Conservation (phyloP, 2,888 invertebrate species). For the Anarsia innoxiella region DNA sequence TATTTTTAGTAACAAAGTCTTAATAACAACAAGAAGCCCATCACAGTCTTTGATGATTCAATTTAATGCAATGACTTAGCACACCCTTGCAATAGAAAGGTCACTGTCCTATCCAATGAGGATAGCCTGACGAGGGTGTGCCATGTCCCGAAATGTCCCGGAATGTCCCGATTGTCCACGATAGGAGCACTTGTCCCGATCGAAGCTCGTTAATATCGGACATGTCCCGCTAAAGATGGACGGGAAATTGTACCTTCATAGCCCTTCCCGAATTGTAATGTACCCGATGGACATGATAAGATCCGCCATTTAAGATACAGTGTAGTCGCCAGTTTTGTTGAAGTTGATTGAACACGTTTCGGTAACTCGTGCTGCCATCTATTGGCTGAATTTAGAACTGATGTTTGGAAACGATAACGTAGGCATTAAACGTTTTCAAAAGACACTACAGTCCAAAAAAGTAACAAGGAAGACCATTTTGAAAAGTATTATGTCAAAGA, state of each 20-base stretch:
- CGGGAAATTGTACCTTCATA: conserved; percentile 8
- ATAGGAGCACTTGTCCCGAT: conserved; percentile 3
- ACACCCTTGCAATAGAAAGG: background rate
- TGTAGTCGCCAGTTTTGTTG: too few relatives aligned
- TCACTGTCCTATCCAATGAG: conserved; percentile 7
- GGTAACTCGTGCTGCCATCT: conserved; percentile 2
- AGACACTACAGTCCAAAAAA: too few relatives aligned
- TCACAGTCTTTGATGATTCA: too few relatives aligned
- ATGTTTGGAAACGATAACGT: background rate
- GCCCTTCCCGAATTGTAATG: conserved; percentile 4
- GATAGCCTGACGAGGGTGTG: conserved; percentile 8
- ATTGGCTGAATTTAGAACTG: background rate
- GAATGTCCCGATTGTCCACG: conserved; percentile 4
- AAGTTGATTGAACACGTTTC: background rate
- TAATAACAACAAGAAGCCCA: too few relatives aligned
- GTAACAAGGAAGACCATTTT: too few relatives aligned
- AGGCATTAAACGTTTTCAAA: too few relatives aligned
- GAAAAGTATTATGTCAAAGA: too few relatives aligned
- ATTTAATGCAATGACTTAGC: too few relatives aligned
- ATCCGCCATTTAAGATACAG: conserved; percentile 7
- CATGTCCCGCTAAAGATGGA: conserved; percentile 8
- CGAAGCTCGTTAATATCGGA: conserved; percentile 6
- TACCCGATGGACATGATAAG: conserved; percentile 3
- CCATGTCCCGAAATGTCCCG: conserved; percentile 9
- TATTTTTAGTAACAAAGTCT: too few relatives aligned